Percentiles rank a stretch among this genome's conserved stretches.
Conservation (phyloP, 2,888 invertebrate genomes). For the Cheilosia vernalis region DNA sequence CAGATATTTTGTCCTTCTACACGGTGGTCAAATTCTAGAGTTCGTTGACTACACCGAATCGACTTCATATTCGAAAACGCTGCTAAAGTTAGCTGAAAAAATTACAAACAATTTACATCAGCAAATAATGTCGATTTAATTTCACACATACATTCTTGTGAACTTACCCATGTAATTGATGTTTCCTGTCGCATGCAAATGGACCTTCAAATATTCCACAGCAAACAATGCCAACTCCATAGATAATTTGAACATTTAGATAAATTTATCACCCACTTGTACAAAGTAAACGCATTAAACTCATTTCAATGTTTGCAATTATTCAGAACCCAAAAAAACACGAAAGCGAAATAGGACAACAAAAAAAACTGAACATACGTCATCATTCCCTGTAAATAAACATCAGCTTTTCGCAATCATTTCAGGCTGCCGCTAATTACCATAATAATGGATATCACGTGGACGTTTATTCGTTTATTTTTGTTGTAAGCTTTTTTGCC, state of each 20-base stretch:
- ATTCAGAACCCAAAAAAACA: neutral
- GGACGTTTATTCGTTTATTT: conserved; percentile 57
- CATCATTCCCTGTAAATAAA: conserved; percentile 10
- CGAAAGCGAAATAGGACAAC: neutral
- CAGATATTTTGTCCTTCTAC: too few species aligned
- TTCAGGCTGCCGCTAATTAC: conserved; percentile 54
- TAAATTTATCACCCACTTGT: conserved; percentile 25
- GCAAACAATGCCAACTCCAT: neutral
- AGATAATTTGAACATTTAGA: conserved; percentile 21
- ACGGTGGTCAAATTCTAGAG: too few species aligned
- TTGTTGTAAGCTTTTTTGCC: conserved; percentile 37
- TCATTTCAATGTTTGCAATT: conserved; percentile 1
- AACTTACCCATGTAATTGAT: neutral
- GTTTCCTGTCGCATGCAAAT: conserved; percentile 1
- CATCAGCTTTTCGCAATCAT: conserved; percentile 40
- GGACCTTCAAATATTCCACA: conserved; percentile 2
- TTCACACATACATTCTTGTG: neutral
- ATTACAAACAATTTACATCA: neutral
- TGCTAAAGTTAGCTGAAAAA: neutral
- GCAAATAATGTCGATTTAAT: neutral
- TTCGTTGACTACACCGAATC: too few species aligned
- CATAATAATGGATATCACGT: conserved; percentile 73
- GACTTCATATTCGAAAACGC: too few species aligned
- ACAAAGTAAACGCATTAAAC: conserved; percentile 5
- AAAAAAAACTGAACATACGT: neutral